Evolutionary conservation across 30 jellyfish, hydroid and myxozoan genomes (phyloP).

Genomic region (Turritopsis rubra): DNA sequence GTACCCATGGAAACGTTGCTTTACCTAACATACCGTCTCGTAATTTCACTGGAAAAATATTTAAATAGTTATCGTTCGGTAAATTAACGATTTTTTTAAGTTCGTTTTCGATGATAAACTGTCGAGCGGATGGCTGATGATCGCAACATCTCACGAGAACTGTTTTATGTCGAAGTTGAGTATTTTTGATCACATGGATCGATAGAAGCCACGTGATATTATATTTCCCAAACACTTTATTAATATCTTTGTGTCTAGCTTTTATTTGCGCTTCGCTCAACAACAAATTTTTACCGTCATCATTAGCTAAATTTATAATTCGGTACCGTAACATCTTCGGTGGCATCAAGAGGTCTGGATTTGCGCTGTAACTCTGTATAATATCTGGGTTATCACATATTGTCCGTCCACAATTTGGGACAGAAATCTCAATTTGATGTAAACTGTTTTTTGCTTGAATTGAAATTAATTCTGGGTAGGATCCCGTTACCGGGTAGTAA

Average conservation of each 20-base stretch:
- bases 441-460: conserved; percentile 36
- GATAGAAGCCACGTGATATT: conserved; percentile 57
- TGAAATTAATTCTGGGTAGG: conserved; percentile 33
- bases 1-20: conserved; percentile 82
- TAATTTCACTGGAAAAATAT: conserved; percentile 30
- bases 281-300: conserved; percentile 52
- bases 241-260: conserved; percentile 36
- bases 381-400: conserved; percentile 86
- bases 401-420: conserved; percentile 74
- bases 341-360: conserved; percentile 22
- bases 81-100: conserved; percentile 34
- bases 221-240: conserved; percentile 47
- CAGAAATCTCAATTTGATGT: conserved; percentile 41
- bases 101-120: conserved; percentile 32
- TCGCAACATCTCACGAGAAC: conserved; percentile 31
- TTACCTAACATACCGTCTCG: conserved; percentile 31
- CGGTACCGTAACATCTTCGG: conserved; percentile 49
- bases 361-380: conserved; percentile 45
- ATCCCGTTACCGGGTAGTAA: conserved; percentile 35
- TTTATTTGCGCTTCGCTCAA: conserved; percentile 36
- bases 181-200: conserved; percentile 29
- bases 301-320: conserved; percentile 52
- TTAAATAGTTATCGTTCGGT: conserved; percentile 34
- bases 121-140: conserved; percentile 29
- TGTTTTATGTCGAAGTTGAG: conserved; percentile 29